These are phyloP conservation scores for Spea multiplicata DNA, from an alignment of 2,113 vertebrate species.

Conservation along the genomic window DNA sequence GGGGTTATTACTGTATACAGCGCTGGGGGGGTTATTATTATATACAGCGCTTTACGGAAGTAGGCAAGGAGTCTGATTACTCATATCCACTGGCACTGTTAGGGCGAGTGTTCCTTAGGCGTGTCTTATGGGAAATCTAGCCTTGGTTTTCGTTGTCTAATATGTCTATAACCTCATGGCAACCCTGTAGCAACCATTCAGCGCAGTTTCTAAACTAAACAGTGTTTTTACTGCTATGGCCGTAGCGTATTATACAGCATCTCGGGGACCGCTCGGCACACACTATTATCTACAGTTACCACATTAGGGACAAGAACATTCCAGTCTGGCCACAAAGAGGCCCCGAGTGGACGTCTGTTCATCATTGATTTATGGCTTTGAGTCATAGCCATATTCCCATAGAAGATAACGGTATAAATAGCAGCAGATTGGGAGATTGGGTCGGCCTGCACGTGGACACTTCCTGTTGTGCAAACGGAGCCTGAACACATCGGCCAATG, in stretches of 20 bases:
- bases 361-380: constrained; percentile 42
- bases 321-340: constrained; percentile 34
- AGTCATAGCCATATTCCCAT: constrained; percentile 45
- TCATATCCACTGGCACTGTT: too few species aligned
- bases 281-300: constrained; percentile 11
- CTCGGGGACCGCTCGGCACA: not conserved
- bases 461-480: constrained; percentile 31
- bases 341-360: constrained; percentile 24
- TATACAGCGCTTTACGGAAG: too few species aligned
- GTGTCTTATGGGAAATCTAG: too few species aligned
- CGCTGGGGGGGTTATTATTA: too few species aligned
- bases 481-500: constrained; percentile 2
- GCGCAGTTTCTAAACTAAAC: too few species aligned
- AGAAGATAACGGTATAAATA: constrained; percentile 45
- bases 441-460: constrained; percentile 30
- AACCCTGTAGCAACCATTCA: too few species aligned
- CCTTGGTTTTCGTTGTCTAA: too few species aligned
- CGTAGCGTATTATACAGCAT: constrained; percentile 7
- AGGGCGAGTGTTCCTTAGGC: too few species aligned
- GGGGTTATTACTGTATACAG: too few species aligned
- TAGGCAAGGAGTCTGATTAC: too few species aligned
- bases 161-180: too few species aligned
- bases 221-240: not conserved
- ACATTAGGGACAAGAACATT: constrained; percentile 29
- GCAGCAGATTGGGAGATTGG: constrained; percentile 30